Percentiles rank a stretch among this genome's conserved stretches.
These are phyloP conservation scores for Drosophila leonis DNA, from an alignment of 2,888 invertebrate genomes.

Conservation along the genomic window DNA sequence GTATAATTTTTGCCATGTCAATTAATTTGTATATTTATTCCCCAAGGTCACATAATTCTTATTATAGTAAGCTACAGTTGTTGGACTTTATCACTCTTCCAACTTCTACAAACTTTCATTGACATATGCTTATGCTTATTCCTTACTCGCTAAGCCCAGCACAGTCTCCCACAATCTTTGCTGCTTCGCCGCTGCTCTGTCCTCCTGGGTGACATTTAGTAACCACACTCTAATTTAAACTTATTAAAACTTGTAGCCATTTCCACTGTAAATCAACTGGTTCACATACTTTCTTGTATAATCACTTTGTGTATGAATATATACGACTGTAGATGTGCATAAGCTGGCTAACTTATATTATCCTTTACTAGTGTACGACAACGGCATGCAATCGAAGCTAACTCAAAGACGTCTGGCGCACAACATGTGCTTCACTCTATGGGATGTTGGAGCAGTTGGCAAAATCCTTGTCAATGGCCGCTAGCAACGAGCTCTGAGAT, in stretches of 20 bases:
- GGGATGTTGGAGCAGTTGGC: conserved; percentile 31
- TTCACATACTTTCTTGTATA: not conserved
- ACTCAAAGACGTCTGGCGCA: conserved; percentile 37
- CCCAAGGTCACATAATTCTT: not conserved
- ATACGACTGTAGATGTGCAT: conserved; percentile 1
- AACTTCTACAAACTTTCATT: not conserved
- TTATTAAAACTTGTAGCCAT: conserved; percentile 3
- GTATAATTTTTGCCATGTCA: too few relatives aligned
- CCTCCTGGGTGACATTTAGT: conserved; percentile 8
- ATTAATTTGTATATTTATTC: not conserved
- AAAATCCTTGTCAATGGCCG: conserved; percentile 48
- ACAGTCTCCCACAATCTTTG: not conserved
- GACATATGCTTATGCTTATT: not conserved
- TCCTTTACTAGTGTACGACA: conserved; percentile 16
- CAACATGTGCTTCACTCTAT: conserved; percentile 28
- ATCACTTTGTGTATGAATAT: not conserved
- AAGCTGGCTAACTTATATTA: conserved; percentile 7
- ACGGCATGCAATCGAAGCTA: conserved; percentile 15
- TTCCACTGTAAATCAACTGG: conserved; percentile 2
- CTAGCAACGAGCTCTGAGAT: conserved; percentile 48
- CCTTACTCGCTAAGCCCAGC: not conserved
- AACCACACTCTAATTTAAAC: conserved; percentile 5
- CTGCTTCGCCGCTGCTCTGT: not conserved
- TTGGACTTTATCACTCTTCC: not conserved
- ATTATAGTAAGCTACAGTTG: not conserved